Evolutionary conservation across 2,888 invertebrate species (phyloP), one percentile per base, ranked within the genome.

Genomic region (Anagyrus pseudococci): DNA sequence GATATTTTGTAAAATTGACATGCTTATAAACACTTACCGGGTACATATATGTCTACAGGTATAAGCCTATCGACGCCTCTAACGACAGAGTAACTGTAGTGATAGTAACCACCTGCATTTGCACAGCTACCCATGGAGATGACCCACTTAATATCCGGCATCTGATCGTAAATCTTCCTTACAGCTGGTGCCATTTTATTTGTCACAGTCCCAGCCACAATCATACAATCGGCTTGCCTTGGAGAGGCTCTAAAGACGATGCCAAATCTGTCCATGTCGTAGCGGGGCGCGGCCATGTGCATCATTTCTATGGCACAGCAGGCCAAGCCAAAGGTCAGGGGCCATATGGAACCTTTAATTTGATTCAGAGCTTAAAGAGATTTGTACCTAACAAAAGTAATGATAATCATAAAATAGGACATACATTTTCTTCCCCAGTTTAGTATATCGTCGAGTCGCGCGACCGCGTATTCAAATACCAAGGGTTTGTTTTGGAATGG

Each of bases 291-390:
- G 71, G 97, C 97, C 63, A 96, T 94, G 84, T 97, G 97, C 96
- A 97, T 97, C 97, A 97, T 97, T 84, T 97, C 97, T 7, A 98
- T 96, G 71, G 97, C 97, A 84, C 97, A 97, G 77, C 97, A 98
- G n/a, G 97, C 97, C 73, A 97, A 83, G 64, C 98, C 98, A 83
- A 98, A 98, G 17, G 98, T 97, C 82, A 98, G 84, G 0, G 98
- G 98, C 97, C 97, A 98, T 54, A 98, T 83, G 0, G 97, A 98
- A 74, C 89, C 89, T 53, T 20, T 29, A n/a, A 54, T 15, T 7
- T 4, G 4, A 7, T 29, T 29, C 4, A 29, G 29, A 10, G 10
- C 10, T 29, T 29, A 4, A 29, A 7, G 29, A 29, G 10, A 7
- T 29, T 4, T 29, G 10, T 7, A 29, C 10, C 29, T 4, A 29